These are phyloP conservation scores for Nannospalax galili DNA, from an alignment of 2,113 vertebrate genomes.

Conservation along the genomic window DNA sequence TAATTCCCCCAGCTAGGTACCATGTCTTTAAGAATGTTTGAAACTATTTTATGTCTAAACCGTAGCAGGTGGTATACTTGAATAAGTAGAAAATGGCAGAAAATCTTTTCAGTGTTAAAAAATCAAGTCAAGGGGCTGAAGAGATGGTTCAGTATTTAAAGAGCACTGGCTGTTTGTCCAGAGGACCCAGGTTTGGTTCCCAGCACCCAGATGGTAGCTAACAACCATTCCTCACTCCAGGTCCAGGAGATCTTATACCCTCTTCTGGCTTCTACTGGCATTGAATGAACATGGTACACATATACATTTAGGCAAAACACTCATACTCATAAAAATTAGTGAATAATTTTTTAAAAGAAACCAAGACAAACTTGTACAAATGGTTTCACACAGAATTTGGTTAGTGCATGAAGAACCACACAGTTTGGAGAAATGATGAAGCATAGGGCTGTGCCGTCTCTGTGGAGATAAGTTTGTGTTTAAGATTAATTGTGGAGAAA, in stretches of 20 bases:
- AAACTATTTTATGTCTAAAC: background rate
- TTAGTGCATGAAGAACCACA: background rate
- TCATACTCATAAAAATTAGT: no score
- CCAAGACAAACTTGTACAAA: background rate
- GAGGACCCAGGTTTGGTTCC: no score
- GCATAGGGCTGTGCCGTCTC: background rate
- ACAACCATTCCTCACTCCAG: no score
- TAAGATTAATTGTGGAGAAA: background rate
- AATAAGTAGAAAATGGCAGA: background rate
- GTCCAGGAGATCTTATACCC: no score
- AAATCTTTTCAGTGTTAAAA: background rate
- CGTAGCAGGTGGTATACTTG: background rate
- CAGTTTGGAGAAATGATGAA: background rate
- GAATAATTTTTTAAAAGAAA: background rate
- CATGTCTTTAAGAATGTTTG: background rate
- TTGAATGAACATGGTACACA: no score
- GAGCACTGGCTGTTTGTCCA: no score
- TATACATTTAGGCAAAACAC: no score
- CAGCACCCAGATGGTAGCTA: no score
- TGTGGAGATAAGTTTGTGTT: background rate
- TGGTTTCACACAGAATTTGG: background rate
- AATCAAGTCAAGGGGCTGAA: background rate
- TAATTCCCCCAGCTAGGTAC: background rate
- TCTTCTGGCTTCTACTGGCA: no score
- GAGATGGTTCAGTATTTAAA: no score